Base-by-base conservation (phyloP, 2,888 invertebrate genomes). In the Sarcophaga carnaria region DNA sequence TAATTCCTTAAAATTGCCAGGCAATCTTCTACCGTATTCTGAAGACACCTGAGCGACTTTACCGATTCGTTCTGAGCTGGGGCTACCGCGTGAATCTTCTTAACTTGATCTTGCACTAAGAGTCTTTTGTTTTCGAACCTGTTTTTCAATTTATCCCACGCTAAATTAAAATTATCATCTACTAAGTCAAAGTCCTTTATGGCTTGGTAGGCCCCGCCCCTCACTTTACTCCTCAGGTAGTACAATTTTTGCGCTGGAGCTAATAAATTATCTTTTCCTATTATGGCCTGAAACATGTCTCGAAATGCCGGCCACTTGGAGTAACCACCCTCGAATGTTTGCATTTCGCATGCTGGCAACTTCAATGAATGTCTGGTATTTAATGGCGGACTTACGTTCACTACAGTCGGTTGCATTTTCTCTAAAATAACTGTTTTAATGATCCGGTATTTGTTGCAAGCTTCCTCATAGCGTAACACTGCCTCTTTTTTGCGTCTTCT, bases 121-220 rank as follows among this genome's bases (percentile, higher is more conserved):
- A 66, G 14, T n/a, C 66, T n/a, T 37, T 17, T 66, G 27, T 37
- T 37, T 12, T 66, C 66, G 25, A 10, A 66, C 12, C 66, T 27
- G 25, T 0, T 37, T 66, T 66, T 66, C 27, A 66, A n/a, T 37
- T 27, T 37, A 4, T 66, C 27, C 66, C 66, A 37, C 0, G 66
- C 66, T 14, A 66, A n/a, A 27, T 37, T 12, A 37, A 66, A 66
- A n/a, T 66, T 66, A 66, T 27, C 27, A 66, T 66, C 66, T 14
- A 66, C 66, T 45, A 66, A 45, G 37, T 66, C 27, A 17, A n/a
- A 66, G 27, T 66, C 37, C 8, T 27, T 66, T 45, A 66, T 66
- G 27, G n/a, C 37, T n/a, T 66, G 66, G 45, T 66, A 66, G 14
- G 66, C 37, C 37, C 45, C 37, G 14, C 17, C 66, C 66, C 66